Evolutionary conservation across 1,140 invertebrate species (phyloP).

Genomic region (Oryctes rhinoceros): DNA sequence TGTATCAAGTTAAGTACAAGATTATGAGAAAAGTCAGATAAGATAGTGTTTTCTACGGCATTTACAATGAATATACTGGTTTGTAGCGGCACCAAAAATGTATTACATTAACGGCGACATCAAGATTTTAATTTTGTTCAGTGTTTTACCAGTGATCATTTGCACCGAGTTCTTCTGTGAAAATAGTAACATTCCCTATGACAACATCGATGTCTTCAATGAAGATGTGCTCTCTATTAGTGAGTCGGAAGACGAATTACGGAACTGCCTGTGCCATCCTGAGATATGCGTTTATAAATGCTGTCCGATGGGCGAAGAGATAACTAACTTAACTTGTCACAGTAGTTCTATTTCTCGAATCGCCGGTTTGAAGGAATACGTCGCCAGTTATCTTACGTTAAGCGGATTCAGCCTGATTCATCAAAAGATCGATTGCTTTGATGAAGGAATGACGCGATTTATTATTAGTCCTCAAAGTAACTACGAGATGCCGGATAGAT

Average conservation of each 20-base stretch:
- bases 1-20: not conserved
- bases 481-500: not conserved
- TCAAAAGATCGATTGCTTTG: not conserved
- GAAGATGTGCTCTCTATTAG: not conserved
- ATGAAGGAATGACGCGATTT: constrained; percentile 19
- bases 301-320: constrained; percentile 11
- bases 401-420: not conserved
- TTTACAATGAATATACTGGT: not conserved
- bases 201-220: not conserved
- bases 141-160: not conserved
- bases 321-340: not conserved
- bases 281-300: not conserved
- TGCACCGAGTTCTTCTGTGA: not conserved
- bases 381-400: not conserved
- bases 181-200: not conserved
- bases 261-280: not conserved
- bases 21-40: not conserved
- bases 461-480: not conserved
- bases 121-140: not conserved
- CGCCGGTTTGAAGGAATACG: not conserved
- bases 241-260: not conserved
- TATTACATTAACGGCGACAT: not conserved
- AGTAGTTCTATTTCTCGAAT: not conserved
- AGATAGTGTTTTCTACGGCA: not conserved
- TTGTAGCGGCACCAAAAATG: not conserved